These are phyloP conservation scores for Pangasianodon gigas DNA, from an alignment of 2,113 vertebrate species.

Conservation along the genomic window DNA sequence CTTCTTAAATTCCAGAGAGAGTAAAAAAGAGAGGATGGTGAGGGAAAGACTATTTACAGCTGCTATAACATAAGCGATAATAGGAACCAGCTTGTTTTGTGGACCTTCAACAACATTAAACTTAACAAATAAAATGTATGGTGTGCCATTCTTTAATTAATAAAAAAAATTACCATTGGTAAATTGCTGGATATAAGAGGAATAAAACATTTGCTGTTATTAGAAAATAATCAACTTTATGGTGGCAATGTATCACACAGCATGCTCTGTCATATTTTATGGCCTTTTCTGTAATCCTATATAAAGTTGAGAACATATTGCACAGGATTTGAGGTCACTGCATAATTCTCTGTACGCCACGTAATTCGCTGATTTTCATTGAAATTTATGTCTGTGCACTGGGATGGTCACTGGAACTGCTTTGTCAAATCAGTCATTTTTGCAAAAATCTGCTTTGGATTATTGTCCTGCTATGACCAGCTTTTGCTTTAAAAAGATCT, in stretches of 20 bases:
- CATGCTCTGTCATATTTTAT: background rate
- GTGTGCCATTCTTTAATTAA: background rate
- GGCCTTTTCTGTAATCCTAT: background rate
- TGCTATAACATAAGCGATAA: background rate
- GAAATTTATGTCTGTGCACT: background rate
- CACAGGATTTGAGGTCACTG: background rate
- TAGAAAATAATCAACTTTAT: background rate
- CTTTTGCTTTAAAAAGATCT: background rate
- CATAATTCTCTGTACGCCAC: background rate
- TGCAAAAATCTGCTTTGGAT: background rate
- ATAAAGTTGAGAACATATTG: background rate
- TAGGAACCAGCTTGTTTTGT: background rate
- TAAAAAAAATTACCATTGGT: background rate
- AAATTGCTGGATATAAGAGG: background rate
- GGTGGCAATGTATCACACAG: background rate
- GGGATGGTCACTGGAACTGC: background rate
- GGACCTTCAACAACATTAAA: background rate
- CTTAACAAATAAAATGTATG: background rate
- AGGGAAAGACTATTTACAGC: background rate
- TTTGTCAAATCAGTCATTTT: background rate
- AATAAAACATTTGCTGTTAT: background rate
- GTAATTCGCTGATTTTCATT: background rate
- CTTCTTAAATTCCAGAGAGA: background rate
- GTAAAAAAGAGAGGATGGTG: background rate
- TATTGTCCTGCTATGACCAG: background rate